These are phyloP conservation scores for Pelecanus crispus DNA, from an alignment of 2,113 vertebrate species.

Conservation along the genomic window DNA sequence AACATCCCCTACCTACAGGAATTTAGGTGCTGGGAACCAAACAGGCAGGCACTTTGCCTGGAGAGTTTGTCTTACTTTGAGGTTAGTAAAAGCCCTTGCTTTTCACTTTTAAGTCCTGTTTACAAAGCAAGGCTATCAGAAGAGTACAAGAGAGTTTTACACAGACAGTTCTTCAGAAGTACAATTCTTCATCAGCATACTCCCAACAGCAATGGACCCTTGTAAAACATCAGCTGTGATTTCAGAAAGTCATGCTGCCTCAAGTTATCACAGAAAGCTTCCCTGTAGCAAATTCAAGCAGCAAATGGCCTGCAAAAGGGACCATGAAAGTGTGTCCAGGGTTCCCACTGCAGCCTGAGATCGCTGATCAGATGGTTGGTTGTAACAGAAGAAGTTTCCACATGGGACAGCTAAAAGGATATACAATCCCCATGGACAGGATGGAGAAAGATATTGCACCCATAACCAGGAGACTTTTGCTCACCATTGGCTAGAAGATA, in stretches of 20 bases:
- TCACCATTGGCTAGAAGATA: constrained; percentile 94
- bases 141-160: not conserved
- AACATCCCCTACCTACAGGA: not conserved
- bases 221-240: not conserved
- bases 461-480: not conserved
- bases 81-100: not conserved
- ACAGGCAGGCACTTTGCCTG: not conserved
- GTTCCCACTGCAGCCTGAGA: not conserved
- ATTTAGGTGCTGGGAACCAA: not conserved
- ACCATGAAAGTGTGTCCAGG: not conserved
- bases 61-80: not conserved
- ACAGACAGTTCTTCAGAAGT: not conserved
- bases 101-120: not conserved
- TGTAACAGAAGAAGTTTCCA: not conserved
- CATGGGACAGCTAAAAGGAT: not conserved
- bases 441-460: not conserved
- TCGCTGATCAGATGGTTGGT: not conserved
- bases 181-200: not conserved
- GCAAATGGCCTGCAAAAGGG: not conserved
- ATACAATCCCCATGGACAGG: not conserved
- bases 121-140: not conserved
- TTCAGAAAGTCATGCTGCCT: not conserved
- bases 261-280: not conserved
- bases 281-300: not conserved
- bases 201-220: not conserved